These are phyloP conservation scores for Callocephalon fimbriatum DNA, from an alignment of 2,113 vertebrate species.

Conservation along the genomic window DNA sequence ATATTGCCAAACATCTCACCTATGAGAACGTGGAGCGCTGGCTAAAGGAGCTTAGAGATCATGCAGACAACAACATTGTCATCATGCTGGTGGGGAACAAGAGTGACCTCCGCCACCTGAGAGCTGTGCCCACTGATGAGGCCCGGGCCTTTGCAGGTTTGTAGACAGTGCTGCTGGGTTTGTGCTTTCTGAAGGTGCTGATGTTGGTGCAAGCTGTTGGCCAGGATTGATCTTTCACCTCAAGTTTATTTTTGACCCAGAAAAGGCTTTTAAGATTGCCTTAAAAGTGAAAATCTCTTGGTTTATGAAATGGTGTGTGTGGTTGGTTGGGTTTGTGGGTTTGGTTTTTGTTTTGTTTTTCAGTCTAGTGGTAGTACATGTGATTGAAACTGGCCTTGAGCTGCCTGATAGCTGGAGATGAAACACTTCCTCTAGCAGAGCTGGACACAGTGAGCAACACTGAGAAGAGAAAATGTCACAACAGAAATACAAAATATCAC, in stretches of 20 bases:
- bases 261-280: background rate
- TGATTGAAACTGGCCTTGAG: conserved; percentile 30
- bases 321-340: background rate
- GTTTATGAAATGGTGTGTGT: background rate
- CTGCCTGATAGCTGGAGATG: background rate
- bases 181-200: background rate
- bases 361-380: background rate
- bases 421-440: background rate
- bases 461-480: background rate
- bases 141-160: conserved; percentile 92
- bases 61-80: conserved; percentile 95
- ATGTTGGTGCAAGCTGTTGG: background rate
- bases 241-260: background rate
- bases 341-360: background rate
- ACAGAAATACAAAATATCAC: background rate
- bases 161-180: background rate
- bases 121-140: conserved; percentile 94
- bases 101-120: conserved; percentile 92
- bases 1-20: conserved; percentile 96
- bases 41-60: conserved; percentile 97
- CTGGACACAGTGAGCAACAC: background rate
- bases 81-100: conserved; percentile 99
- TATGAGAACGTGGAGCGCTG: conserved; percentile 97
- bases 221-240: background rate
- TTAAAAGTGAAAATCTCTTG: background rate